Base-by-base conservation (phyloP, 2,888 invertebrate genomes). In the Colletes collaris region DNA sequence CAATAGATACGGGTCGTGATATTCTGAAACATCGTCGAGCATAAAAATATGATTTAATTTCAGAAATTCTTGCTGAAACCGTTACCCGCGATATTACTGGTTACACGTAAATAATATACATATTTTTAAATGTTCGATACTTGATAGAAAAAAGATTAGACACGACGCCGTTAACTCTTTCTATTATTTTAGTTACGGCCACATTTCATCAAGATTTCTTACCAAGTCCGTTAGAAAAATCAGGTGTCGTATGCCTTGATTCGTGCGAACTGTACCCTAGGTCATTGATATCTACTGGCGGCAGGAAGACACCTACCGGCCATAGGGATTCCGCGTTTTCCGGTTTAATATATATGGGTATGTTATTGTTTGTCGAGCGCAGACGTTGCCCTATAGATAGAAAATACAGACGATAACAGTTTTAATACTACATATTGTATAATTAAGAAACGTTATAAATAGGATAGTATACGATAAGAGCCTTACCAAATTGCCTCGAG, bases 1-100 rank as follows among this genome's bases (percentile, higher is more conserved):
- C 73, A 95, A 89, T 62, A 96, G 93, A 81, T 94, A 94, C 0
- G 95, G 95, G 90, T 96, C 96, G 40, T 70, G 69, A 19, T 81
- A 82, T 13, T 52, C 81, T 82, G 67, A 66, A 81, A 79, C 46
- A 59, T 58, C 8, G 40, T 8, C 27, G 10, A 64, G 49, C 3
- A 10, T 3, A 44, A 40, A 65, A 19, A 27, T 8, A 5, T 52
- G 10, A 50, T 7, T 35, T 56, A n/a, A 10, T 10, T 52, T 5
- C 19, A 5, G n/a, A 69, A 19, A 8, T 7, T 53, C 6, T 6
- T 50, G 2, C 11, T 5, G n/a, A 11, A 27, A 3, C 3, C 7
- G 5, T 40, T 2, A 40, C 40, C 3, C 6, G 3, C 40, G 40
- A 40, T 40, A 4, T 40, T 6, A 6, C 40, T 40, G 40, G 40